Conservation (phyloP, 2,797 vertebrate genomes). For the Sorex maritimensis region DNA sequence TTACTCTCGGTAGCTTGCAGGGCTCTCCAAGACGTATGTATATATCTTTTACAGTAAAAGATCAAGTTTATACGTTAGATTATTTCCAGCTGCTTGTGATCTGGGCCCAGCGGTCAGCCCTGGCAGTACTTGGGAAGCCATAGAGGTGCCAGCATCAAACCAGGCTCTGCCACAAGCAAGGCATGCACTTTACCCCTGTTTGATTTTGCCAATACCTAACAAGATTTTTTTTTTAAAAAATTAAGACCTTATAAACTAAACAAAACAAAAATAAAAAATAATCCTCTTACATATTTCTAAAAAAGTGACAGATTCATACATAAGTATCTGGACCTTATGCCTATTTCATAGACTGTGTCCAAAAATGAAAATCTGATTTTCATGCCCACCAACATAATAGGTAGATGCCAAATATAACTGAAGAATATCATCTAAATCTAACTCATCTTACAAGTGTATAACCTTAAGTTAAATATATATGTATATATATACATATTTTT, state of each 20-base stretch:
- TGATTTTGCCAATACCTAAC: no score
- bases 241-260: background rate
- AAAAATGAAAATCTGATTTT: background rate
- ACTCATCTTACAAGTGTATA: background rate
- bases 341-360: background rate
- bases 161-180: no score
- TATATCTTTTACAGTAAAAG: no score
- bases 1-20: no score
- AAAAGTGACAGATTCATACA: background rate
- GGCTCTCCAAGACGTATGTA: no score
- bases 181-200: no score
- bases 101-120: no score
- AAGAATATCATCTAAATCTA: background rate
- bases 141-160: no score
- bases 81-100: background rate
- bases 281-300: background rate
- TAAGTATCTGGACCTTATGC: constrained; percentile 43
- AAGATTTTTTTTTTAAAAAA: background rate
- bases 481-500: no score
- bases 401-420: background rate
- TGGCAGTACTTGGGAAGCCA: no score
- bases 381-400: background rate
- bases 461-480: background rate
- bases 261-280: background rate
- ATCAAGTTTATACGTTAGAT: background rate